These are phyloP conservation scores for Hiodon alosoides DNA, from an alignment of 2,113 vertebrate species.

Conservation along the genomic window DNA sequence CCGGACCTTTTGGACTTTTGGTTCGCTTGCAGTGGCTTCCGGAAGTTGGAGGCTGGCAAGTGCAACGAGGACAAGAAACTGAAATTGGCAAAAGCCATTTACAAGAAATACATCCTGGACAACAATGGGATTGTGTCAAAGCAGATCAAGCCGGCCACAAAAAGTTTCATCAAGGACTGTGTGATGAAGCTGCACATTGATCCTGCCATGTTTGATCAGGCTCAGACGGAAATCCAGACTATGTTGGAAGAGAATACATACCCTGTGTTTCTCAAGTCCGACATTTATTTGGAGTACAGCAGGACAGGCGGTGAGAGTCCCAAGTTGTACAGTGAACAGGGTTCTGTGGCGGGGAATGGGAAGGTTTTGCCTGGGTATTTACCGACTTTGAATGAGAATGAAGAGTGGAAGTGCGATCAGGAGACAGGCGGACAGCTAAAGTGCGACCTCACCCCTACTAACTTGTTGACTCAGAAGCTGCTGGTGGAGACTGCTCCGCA, in stretches of 20 bases:
- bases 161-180: slow-evolving; percentile 88
- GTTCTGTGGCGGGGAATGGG: slow-evolving; percentile 76
- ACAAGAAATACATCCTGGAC: slow-evolving; percentile 90
- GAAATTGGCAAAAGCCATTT: slow-evolving; percentile 92
- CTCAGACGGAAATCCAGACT: slow-evolving; percentile 87
- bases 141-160: slow-evolving; percentile 86
- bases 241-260: slow-evolving; percentile 93
- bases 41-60: slow-evolving; percentile 70
- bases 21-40: slow-evolving; percentile 94
- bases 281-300: slow-evolving; percentile 89
- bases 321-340: slow-evolving; percentile 80
- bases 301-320: slow-evolving; percentile 88
- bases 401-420: slow-evolving; percentile 82
- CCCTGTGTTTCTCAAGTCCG: slow-evolving; percentile 92
- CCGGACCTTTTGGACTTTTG: slow-evolving; percentile 92
- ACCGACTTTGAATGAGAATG: slow-evolving; percentile 84
- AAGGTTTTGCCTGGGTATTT: slow-evolving; percentile 78
- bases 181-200: slow-evolving; percentile 81
- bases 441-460: slow-evolving; percentile 58
- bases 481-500: slow-evolving; percentile 76
- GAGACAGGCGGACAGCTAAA: slow-evolving; percentile 55
- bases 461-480: slow-evolving; percentile 78
- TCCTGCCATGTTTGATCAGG: slow-evolving; percentile 90
- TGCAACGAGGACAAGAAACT: slow-evolving; percentile 75
- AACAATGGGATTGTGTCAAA: slow-evolving; percentile 79